Percentiles rank a stretch among this genome's conserved stretches.
These are phyloP conservation scores for Tapera naevia DNA, from an alignment of 2,797 vertebrate genomes.

Conservation along the genomic window DNA sequence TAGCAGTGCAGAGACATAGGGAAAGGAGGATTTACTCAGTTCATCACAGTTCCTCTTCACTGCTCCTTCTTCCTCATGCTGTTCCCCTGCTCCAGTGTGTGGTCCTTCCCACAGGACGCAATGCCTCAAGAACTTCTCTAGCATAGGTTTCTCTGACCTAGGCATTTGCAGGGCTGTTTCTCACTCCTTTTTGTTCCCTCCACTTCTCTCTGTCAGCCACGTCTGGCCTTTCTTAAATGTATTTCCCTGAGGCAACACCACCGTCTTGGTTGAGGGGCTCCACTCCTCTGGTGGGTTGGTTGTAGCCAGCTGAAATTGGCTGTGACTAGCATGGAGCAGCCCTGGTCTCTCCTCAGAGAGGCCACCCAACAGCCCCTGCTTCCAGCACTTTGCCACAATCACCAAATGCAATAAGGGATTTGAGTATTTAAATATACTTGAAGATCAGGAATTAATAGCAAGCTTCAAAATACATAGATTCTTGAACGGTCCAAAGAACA, in stretches of 20 bases:
- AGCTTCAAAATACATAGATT: background rate
- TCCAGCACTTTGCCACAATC: accelerated
- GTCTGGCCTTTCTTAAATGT: background rate
- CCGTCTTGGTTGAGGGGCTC: accelerated
- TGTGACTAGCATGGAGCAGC: background rate
- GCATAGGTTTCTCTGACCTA: background rate
- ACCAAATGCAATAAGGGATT: background rate
- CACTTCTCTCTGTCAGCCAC: background rate
- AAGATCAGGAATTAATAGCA: background rate
- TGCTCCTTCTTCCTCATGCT: background rate
- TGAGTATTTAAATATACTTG: background rate
- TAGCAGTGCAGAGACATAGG: accelerated
- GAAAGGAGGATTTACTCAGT: background rate
- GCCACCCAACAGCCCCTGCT: background rate
- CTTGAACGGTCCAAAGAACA: background rate
- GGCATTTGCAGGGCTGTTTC: background rate
- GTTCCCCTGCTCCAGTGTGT: no score
- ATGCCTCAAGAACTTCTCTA: background rate
- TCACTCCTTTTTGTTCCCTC: background rate
- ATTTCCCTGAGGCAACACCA: background rate
- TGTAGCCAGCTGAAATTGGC: background rate
- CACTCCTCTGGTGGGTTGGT: accelerated
- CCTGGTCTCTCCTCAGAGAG: background rate
- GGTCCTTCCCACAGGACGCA: no score
- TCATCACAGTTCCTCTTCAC: background rate